Percentiles rank a stretch among this genome's conserved stretches.
phyloP scores from a whole-genome alignment of 2,888 invertebrate genomes.

The Ochropacha duplaris region DNA sequence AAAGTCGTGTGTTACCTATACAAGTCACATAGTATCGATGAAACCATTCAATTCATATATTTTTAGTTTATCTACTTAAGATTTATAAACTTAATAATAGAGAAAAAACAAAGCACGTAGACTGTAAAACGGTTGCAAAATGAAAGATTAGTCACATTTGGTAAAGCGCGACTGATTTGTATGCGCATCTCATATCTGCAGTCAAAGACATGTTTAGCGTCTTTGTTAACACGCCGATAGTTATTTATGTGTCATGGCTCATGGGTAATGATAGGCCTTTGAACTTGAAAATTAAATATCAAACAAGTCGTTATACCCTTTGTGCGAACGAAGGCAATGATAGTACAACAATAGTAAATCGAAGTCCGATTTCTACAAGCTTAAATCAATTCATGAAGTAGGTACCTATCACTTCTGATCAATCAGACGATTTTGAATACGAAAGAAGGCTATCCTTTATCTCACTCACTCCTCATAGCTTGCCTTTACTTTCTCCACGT shows the following conservation, averaged over 20 bases:
- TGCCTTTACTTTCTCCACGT: background rate
- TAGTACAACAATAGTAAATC: too few species aligned
- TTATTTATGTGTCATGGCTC: slow-evolving; percentile 62
- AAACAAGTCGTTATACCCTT: too few species aligned
- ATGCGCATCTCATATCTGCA: slow-evolving; percentile 43
- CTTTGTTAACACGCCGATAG: slow-evolving; percentile 49
- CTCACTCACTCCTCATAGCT: background rate
- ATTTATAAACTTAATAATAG: slow-evolving; percentile 7
- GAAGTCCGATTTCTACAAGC: too few species aligned
- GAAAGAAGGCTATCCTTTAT: background rate
- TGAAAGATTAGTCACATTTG: slow-evolving; percentile 50
- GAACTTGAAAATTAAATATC: slow-evolving; percentile 24
- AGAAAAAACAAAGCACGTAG: slow-evolving; percentile 4
- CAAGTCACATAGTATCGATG: background rate
- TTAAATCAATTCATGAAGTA: too few species aligned
- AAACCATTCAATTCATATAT: background rate
- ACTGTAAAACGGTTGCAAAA: slow-evolving; percentile 34
- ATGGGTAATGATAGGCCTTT: slow-evolving; percentile 34
- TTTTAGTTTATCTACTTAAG: background rate
- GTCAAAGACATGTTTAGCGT: slow-evolving; percentile 44
- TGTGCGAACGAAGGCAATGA: too few species aligned
- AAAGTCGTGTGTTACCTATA: background rate
- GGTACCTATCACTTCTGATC: background rate
- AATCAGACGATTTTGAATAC: background rate
- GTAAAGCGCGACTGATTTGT: slow-evolving; percentile 37